Base-by-base conservation (phyloP, 1,140 invertebrate species). In the Elymnias hypermnestra region DNA sequence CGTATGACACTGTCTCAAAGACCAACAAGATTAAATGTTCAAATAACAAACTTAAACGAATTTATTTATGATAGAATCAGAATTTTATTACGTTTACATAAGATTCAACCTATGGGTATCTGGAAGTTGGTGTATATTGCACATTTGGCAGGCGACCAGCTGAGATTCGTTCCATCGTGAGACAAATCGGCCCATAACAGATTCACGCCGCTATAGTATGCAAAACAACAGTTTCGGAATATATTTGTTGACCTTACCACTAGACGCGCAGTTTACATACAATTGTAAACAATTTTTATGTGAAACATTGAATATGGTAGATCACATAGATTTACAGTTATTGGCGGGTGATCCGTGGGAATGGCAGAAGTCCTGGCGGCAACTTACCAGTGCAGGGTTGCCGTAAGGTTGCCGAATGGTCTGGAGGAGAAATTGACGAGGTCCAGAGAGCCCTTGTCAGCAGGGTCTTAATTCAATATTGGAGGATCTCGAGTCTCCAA, bases 111-210 rank as follows among this genome's bases (percentile, higher is more conserved):
- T 18, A 36, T 23, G 5, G 5, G 60, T 21, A 69, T 33, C 39
- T 39, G 14, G 14, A 45, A 38, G 8, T 48, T 61, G 48, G 72
- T 57, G 47, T 37, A 60, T 51, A 50, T 63, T 66, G 65, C 67
- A 72, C 71, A 78, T 83, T 83, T 83, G 79, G 77, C 76, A 71
- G 53, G 31, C 55, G 39, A 72, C 79, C 76, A 81, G 71, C 66
- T 44, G 57, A 75, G 74, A 81, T 81, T 79, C 66, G 45, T 62
- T 65, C 60, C 67, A 65, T 75, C 53, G 61, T 29, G 68, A 76
- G 75, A 83, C 79, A 83, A 81, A 83, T 83, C 76, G 75, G 55
- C 61, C 72, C 73, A 83, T 74, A 79, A 81, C 79, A 79, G 75
- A 79, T 83, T 83, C 67, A 59, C 66, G 59, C 64, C 56, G 57